These are phyloP conservation scores for Drosophila murphyi DNA, from an alignment of 1,140 invertebrate species.

Conservation along the genomic window DNA sequence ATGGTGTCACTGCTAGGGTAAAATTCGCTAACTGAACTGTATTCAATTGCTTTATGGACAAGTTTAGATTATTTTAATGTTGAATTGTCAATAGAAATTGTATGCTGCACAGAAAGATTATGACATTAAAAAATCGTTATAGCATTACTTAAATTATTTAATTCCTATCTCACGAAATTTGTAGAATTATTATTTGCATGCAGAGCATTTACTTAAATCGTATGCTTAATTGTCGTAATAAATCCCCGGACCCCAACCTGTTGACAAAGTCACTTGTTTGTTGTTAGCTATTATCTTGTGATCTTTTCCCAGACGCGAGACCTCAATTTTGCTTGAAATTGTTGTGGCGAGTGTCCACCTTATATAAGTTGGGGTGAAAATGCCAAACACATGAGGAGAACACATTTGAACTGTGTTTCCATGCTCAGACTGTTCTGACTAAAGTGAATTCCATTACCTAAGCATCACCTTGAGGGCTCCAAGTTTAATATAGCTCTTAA, in stretches of 20 bases:
- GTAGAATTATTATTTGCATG: constrained; percentile 24
- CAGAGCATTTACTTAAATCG: constrained; percentile 1
- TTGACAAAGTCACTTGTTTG: too few relatives aligned
- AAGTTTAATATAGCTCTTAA: background rate
- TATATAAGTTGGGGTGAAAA: constrained; percentile 10
- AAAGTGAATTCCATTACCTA: background rate
- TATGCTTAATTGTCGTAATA: background rate
- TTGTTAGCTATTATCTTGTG: too few relatives aligned
- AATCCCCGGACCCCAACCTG: too few relatives aligned
- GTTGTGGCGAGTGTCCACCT: background rate
- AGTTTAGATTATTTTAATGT: constrained; percentile 23
- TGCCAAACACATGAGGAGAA: constrained; percentile 14
- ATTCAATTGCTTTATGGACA: constrained; percentile 23
- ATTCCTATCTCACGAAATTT: constrained; percentile 15
- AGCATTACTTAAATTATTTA: constrained; percentile 5
- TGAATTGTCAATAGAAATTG: constrained; percentile 15
- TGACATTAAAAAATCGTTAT: constrained; percentile 18
- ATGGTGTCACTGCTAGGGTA: constrained; percentile 38
- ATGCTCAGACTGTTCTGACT: background rate
- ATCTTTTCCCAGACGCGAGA: constrained; percentile 4
- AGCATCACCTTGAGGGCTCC: background rate
- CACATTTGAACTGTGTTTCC: background rate
- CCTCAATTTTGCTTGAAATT: background rate
- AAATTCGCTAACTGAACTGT: constrained; percentile 13
- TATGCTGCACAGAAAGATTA: constrained; percentile 20